Percentiles rank a stretch among this genome's conserved stretches.
phyloP scores from a whole-genome alignment of 2,113 vertebrate species.

The Plectropomus leopardus region DNA sequence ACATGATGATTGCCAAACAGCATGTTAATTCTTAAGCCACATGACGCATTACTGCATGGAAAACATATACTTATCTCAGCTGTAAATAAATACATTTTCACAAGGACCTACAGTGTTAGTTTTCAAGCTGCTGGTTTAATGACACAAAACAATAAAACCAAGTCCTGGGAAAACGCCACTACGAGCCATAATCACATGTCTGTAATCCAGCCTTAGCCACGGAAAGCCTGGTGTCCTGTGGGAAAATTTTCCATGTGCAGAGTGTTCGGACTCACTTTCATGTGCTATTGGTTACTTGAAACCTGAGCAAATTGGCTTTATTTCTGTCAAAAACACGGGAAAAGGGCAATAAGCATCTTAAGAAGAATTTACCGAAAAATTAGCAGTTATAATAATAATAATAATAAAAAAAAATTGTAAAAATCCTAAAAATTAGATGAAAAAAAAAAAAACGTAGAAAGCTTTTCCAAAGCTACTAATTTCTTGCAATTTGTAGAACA shows the following conservation, averaged over 20 bases:
- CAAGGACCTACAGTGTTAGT: not conserved
- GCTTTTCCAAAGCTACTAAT: too few relatives aligned
- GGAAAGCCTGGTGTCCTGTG: constrained; percentile 9
- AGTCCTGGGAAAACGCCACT: constrained; percentile 33
- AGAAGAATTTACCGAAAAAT: too few relatives aligned
- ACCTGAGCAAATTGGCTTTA: too few relatives aligned
- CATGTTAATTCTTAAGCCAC: not conserved
- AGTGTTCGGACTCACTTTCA: constrained; percentile 55
- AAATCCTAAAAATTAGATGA: too few relatives aligned
- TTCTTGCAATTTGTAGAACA: too few relatives aligned
- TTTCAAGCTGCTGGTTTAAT: constrained; percentile 6
- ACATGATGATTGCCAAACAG: not conserved
- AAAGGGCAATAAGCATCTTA: too few relatives aligned
- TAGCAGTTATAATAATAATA: too few relatives aligned
- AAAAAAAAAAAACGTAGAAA: too few relatives aligned
- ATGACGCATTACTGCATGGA: not conserved
- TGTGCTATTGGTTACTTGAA: constrained; percentile 11
- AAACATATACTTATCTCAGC: constrained; percentile 1
- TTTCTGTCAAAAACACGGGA: too few relatives aligned
- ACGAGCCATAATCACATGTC: constrained; percentile 30
- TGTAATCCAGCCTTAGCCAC: constrained; percentile 44
- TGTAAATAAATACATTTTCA: constrained; percentile 9
- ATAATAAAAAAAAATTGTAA: too few relatives aligned
- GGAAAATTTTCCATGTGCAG: constrained; percentile 39
- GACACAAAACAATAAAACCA: constrained; percentile 23